Percentiles rank a stretch among this genome's conserved stretches.
phyloP scores from a whole-genome alignment of 64 coral and sea anemone genomes.

The Pocillopora verrucosa region DNA sequence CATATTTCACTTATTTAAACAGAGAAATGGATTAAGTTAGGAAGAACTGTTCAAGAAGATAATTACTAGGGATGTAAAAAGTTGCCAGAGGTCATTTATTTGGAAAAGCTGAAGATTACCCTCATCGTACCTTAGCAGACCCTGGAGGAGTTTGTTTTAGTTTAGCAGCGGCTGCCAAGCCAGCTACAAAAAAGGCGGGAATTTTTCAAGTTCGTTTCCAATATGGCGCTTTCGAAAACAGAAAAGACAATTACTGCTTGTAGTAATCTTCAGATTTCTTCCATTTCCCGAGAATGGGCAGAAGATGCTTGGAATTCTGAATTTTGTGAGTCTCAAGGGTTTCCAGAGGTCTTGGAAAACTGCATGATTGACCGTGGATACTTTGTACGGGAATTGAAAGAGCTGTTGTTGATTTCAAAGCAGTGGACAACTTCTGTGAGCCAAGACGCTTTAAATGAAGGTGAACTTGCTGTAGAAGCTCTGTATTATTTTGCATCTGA shows the following conservation, averaged over 20 bases:
- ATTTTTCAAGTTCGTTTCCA: slow-evolving; percentile 35
- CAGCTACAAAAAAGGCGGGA: slow-evolving; percentile 75
- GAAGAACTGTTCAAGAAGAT: too few relatives aligned
- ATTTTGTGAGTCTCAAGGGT: slow-evolving; percentile 71
- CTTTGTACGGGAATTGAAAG: slow-evolving; percentile 34
- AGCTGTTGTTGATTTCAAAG: slow-evolving; percentile 10
- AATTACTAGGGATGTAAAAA: too few relatives aligned
- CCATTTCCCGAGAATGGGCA: slow-evolving; percentile 71
- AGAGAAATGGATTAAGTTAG: not conserved
- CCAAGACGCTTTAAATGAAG: slow-evolving; percentile 19
- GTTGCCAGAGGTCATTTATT: too few relatives aligned
- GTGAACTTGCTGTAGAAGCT: not conserved
- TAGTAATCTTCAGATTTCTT: slow-evolving; percentile 51
- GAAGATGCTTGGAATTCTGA: slow-evolving; percentile 82
- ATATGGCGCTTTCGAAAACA: slow-evolving; percentile 29
- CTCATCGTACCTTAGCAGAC: not conserved
- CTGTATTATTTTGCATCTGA: not conserved
- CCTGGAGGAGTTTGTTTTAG: not conserved
- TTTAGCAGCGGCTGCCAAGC: slow-evolving; percentile 43
- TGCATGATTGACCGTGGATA: not conserved
- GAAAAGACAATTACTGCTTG: slow-evolving; percentile 58
- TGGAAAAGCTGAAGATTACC: too few relatives aligned
- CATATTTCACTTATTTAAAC: too few relatives aligned
- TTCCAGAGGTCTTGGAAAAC: slow-evolving; percentile 80
- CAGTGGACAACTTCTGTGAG: not conserved